Evolutionary conservation across 2,797 vertebrate species (phyloP), one percentile per base, ranked within the genome.

Genomic region (Falco columbarius): DNA sequence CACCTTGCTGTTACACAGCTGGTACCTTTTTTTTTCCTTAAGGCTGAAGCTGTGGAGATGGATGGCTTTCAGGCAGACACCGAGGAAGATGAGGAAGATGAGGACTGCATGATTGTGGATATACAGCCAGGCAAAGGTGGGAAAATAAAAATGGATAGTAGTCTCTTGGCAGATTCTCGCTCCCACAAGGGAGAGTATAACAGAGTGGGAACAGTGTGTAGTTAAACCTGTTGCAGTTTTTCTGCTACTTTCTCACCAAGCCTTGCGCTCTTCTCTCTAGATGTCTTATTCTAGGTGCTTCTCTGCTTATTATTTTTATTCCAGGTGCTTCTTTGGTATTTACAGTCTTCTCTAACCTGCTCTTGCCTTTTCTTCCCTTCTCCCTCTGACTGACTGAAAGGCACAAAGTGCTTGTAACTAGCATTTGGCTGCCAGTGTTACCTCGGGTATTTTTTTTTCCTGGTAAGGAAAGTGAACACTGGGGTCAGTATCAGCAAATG

Each of bases 1-100:
- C 30, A n/a, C 7, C 54, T 24, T 22, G 20, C 66, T 26, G 27
- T 22, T 34, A 21, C 3, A 5, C 12, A 2, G 22, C 51, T 81
- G 61, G 3, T 19, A 19, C 12, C n/a, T 19, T 5, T 52, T 19
- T 19, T 72, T 93, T 86, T 10, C 71, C 52, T 71, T 97, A 8
- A 97, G 99, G 97, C 95, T 22, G 99, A 98, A 91, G 93, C 96
- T 15, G 98, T 93, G 49, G 99, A 99, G 95, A 96, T 98, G 17
- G 99, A 99, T 4, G 99, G 99, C 51, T 99, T 99, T 87, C 99
- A 99, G 96, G 99, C 99, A 9, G 99, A 99, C 97, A 99, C 99
- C 0, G 99, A 99, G 97, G 99, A 99, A 13, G 99, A 99, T 5
- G 98, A 99, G 10, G 98, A 99, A 2, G 99, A 99, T 1, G 99